phyloP scores from a whole-genome alignment of 2,797 vertebrate genomes.

The Schizothorax lantsangensis region DNA sequence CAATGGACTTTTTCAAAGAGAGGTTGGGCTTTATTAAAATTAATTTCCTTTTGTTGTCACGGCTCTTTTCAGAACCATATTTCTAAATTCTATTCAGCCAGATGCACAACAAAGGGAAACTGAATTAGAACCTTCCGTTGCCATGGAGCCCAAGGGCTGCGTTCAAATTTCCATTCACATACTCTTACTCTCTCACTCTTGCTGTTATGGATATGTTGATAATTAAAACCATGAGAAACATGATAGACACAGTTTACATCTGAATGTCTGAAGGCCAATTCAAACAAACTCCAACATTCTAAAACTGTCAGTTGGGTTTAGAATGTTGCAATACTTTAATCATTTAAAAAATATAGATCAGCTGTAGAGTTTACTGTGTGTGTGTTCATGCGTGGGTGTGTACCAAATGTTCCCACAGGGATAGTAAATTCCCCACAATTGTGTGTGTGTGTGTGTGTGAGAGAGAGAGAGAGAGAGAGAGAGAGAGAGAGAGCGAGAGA shows the following conservation, averaged over 20 bases:
- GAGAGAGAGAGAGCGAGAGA: no score
- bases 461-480: no score
- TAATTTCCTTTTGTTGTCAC: conserved; percentile 70
- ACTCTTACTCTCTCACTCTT: conserved; percentile 56
- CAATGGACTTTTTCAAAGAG: conserved; percentile 66
- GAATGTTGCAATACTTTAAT: neutral
- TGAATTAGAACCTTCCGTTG: conserved; percentile 74
- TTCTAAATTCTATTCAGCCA: conserved; percentile 72
- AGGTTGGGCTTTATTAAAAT: conserved; percentile 72
- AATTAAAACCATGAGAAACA: conserved; percentile 65
- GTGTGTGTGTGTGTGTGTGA: no score
- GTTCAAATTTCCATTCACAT: conserved; percentile 69
- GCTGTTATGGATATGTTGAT: conserved; percentile 67
- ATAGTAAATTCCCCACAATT: no score
- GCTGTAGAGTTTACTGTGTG: no score
- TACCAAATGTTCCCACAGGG: no score
- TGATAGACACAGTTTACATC: neutral
- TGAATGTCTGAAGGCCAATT: neutral
- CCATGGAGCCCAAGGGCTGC: conserved; percentile 69
- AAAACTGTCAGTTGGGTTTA: neutral
- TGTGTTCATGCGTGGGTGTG: no score
- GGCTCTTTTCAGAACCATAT: conserved; percentile 71
- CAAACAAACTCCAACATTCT: neutral
- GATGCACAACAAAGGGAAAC: conserved; percentile 74
- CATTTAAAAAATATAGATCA: neutral